A percentile compares a stretch with the other conserved stretches of the same genome.
These are phyloP conservation scores for Amphiprion ocellaris DNA, from an alignment of 2,113 vertebrate genomes.

Conservation along the genomic window DNA sequence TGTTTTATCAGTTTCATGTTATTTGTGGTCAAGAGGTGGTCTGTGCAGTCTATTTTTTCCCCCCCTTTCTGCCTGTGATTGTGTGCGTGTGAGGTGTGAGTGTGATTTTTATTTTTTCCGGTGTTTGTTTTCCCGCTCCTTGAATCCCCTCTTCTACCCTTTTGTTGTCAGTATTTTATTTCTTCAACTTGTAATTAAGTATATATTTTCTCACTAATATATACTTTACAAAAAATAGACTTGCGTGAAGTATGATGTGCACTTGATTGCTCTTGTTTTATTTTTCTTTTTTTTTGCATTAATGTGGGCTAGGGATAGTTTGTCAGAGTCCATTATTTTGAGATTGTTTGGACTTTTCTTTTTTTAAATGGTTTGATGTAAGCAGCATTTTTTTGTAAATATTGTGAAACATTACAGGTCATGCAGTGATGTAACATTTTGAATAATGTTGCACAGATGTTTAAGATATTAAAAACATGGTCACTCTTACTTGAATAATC, in stretches of 20 bases:
- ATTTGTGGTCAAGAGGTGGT: constrained; percentile 61
- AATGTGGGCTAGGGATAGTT: constrained; percentile 89
- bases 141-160: constrained; percentile 65
- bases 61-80: constrained; percentile 23
- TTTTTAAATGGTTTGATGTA: constrained; percentile 89
- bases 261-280: constrained; percentile 85
- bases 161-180: constrained; percentile 79
- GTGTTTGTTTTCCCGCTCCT: constrained; percentile 34
- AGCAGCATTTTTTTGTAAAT: constrained; percentile 95
- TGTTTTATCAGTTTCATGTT: constrained; percentile 63
- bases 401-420: constrained; percentile 96
- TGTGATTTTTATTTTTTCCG: constrained; percentile 37
- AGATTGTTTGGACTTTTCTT: constrained; percentile 78
- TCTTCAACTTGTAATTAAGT: constrained; percentile 79
- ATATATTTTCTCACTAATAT: constrained; percentile 86
- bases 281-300: constrained; percentile 80
- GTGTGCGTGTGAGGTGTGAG: constrained; percentile 59
- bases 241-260: constrained; percentile 89
- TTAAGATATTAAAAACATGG: constrained; percentile 94
- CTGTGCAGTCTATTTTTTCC: constrained; percentile 35
- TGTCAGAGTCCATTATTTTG: constrained; percentile 84
- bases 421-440: constrained; percentile 95
- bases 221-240: constrained; percentile 88
- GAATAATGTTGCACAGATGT: constrained; percentile 97
- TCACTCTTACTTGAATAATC: constrained; percentile 93